A percentile compares a stretch with the other conserved stretches of the same genome.
phyloP scores from a whole-genome alignment of 2,888 invertebrate species.

The Xanthorhoe spadicearia region DNA sequence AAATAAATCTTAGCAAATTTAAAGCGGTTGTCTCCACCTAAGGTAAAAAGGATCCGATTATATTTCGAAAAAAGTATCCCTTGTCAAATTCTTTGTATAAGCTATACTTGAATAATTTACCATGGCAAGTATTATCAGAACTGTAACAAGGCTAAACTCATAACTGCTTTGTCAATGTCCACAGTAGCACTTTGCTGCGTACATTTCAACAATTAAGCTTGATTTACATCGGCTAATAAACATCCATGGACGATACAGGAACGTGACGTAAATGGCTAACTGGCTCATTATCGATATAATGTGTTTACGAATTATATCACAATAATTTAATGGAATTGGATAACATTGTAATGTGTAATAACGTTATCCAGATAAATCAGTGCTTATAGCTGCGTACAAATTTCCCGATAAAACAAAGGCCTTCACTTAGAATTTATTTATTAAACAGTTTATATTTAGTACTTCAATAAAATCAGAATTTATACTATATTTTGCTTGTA shows the following conservation, averaged over 20 bases:
- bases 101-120: neutral
- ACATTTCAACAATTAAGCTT: slow-evolving; percentile 55
- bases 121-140: neutral
- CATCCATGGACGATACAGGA: slow-evolving; percentile 50
- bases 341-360: slow-evolving; percentile 9
- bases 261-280: slow-evolving; percentile 60
- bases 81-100: neutral
- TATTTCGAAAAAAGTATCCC: too few relatives aligned
- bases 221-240: slow-evolving; percentile 63
- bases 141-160: neutral
- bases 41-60: neutral
- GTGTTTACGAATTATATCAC: slow-evolving; percentile 23
- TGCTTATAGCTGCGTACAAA: neutral
- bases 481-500: too few relatives aligned
- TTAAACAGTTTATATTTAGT: neutral
- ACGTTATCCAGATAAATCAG: slow-evolving; percentile 2
- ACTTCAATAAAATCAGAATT: too few relatives aligned
- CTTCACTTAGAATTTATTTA: too few relatives aligned
- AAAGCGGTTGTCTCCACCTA: neutral
- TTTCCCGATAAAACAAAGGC: neutral
- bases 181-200: slow-evolving; percentile 39
- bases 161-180: slow-evolving; percentile 40
- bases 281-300: slow-evolving; percentile 44
- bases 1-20: too few relatives aligned
- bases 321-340: slow-evolving; percentile 24